Conservation (phyloP, 2,888 invertebrate genomes). For the Calameuta filiformis region DNA sequence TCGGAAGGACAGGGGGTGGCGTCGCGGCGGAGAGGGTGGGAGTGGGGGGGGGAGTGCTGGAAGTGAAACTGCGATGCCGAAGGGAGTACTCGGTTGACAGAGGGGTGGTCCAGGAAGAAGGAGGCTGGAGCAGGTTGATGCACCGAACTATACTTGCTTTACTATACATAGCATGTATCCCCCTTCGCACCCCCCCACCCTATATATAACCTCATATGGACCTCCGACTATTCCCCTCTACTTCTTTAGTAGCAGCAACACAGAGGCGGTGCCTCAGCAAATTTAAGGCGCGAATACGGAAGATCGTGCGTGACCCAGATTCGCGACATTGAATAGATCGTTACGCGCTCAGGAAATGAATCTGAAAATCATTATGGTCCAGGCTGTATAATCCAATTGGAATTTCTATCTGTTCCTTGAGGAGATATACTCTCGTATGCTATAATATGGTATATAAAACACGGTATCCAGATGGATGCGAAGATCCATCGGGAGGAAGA, state of each 20-base stretch:
- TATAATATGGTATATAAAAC: not conserved
- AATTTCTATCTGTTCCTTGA: not conserved
- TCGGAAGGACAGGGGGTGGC: not conserved
- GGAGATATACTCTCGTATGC: not conserved
- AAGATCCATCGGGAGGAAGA: not conserved
- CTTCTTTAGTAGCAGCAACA: not conserved
- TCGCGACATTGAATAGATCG: not conserved
- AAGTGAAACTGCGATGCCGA: slow-evolving; percentile 3
- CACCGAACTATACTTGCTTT: slow-evolving; percentile 11
- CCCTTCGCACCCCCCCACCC: not conserved
- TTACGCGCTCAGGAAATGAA: not conserved
- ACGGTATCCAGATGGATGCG: not conserved
- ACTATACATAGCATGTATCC: not conserved
- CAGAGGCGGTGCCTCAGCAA: not conserved
- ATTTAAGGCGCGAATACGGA: not conserved
- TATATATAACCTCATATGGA: not conserved
- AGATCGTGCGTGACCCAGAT: not conserved
- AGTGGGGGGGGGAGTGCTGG: no score
- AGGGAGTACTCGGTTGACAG: slow-evolving; percentile 1
- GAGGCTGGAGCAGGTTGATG: slow-evolving; percentile 16
- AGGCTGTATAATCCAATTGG: not conserved
- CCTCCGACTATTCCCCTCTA: not conserved
- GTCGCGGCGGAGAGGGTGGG: no score
- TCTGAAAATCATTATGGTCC: not conserved
- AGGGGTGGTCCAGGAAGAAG: not conserved